Conservation (phyloP, 2,797 vertebrate species). For the Alfaro cultratus region DNA sequence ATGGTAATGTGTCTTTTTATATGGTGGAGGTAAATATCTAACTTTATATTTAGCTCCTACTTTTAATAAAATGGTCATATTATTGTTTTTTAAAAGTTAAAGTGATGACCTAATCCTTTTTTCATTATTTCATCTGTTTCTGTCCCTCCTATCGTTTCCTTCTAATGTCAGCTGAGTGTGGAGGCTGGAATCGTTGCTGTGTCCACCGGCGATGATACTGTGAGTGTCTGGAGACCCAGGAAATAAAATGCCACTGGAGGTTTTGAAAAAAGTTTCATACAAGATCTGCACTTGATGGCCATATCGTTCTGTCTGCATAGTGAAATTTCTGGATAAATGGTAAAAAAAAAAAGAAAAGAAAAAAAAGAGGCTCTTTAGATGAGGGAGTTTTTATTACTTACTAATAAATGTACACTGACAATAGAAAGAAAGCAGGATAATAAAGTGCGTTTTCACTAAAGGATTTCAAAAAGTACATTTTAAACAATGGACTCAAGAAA, state of each 20-base stretch:
- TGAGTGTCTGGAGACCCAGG: conserved; percentile 88
- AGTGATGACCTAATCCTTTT: neutral
- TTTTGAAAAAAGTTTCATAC: neutral
- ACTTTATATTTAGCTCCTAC: neutral
- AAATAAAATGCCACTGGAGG: conserved; percentile 41
- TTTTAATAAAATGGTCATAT: neutral
- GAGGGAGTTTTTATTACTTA: neutral
- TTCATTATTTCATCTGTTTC: neutral
- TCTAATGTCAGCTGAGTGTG: conserved; percentile 82
- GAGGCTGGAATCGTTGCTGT: conserved; percentile 87
- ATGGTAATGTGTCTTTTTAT: neutral
- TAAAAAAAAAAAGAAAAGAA: neutral
- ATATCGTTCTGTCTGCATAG: neutral
- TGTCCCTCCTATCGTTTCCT: neutral
- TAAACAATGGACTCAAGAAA: neutral
- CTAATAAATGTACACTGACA: neutral
- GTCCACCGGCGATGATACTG: conserved; percentile 82
- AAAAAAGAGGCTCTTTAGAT: neutral
- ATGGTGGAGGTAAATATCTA: neutral
- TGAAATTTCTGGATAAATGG: neutral
- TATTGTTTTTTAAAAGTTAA: neutral
- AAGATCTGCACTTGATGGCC: neutral
- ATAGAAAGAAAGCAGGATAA: neutral
- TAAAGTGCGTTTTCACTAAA: neutral
- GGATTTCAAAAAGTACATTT: neutral